Percentiles rank a stretch among this genome's conserved stretches.
phyloP scores from a whole-genome alignment of 23 tunicate species.

The Clavelina lepadiformis region DNA sequence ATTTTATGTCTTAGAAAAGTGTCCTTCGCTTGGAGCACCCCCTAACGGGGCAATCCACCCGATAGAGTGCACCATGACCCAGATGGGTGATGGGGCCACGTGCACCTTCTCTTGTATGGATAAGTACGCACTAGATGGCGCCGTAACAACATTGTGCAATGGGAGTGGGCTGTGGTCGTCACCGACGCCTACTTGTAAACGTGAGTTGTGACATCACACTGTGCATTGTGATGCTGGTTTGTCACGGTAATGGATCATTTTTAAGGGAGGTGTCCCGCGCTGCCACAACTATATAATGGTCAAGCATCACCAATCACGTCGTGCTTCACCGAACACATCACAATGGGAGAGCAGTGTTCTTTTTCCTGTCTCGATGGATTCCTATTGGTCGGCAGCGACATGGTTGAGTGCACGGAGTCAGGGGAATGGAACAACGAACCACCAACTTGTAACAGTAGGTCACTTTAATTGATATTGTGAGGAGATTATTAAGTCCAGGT shows the following conservation, averaged over 20 bases:
- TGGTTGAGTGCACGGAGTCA: conserved; percentile 19
- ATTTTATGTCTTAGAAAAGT: conserved; percentile 35
- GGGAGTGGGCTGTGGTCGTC: conserved; percentile 50
- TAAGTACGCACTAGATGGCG: conserved; percentile 49
- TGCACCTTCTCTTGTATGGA: conserved; percentile 59
- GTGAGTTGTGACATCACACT: conserved; percentile 17
- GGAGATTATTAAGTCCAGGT: too few species aligned
- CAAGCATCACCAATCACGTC: conserved; percentile 21
- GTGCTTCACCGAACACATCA: conserved; percentile 50
- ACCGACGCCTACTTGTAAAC: conserved; percentile 39
- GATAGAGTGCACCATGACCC: conserved; percentile 35
- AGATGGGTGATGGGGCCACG: conserved; percentile 44
- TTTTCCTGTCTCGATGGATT: conserved; percentile 52
- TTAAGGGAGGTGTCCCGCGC: conserved; percentile 59
- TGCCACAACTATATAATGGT: conserved; percentile 52
- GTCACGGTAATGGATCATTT: neutral
- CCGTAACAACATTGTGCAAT: conserved; percentile 27
- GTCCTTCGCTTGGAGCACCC: conserved; percentile 37
- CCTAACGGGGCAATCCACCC: conserved; percentile 51
- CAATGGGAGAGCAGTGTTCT: conserved; percentile 28
- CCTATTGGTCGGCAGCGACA: conserved; percentile 20
- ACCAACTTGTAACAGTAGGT: conserved; percentile 59
- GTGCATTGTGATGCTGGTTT: neutral
- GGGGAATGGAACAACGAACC: conserved; percentile 51
- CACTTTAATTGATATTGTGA: neutral